Evolutionary conservation across 1,140 invertebrate species (phyloP), one percentile per base, ranked within the genome.

Genomic region (Drosophila nebulosa): DNA sequence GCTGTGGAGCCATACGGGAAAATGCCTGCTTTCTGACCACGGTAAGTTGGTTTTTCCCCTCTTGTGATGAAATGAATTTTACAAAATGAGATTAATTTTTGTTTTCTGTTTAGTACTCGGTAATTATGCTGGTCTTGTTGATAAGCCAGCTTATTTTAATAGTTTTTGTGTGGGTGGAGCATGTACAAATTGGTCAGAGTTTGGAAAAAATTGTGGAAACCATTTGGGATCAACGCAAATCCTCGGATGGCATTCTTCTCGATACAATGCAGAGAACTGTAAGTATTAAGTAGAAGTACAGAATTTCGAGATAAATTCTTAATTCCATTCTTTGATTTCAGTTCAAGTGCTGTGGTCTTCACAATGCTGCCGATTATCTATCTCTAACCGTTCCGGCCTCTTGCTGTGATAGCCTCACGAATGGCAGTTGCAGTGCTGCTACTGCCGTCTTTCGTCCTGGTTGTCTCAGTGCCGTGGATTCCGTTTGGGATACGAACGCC

Each of bases 1-100:
- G 96, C 91, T 97, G 96, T 78, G 96, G 96, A 39, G 96, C 96
- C 2, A 95, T 96, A 63, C 94, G 95, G 63, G 96, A 97, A 90
- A 96, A 94, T 75, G 93, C 95, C 67, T 97, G 96, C 91, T 96
- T 96, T 93, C 92, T 95, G 12, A 93, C 96, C 75, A 95, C 95
- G 78, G 96, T 96, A 92, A 93, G 92, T 92, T 24, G 1, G 3
- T 12, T 24, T 27, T 16, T 16, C 39, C 16, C 39, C 16, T 10
- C 7, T 30, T 30, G 27, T 30, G 7, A 26, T 32, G 9, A 32
- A 50, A 24, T 7, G 7, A 4, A 9, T 22, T 10, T n/a, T n/a
- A n/a, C 22, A 7, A 14, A 55, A 3, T 7, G 26, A 32, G 1
- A 18, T 21, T 1, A 30, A 39, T n/a, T 16, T 7, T 3, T n/a